Conservation (phyloP, 2,797 vertebrate species). For the Mastacembelus armatus region DNA sequence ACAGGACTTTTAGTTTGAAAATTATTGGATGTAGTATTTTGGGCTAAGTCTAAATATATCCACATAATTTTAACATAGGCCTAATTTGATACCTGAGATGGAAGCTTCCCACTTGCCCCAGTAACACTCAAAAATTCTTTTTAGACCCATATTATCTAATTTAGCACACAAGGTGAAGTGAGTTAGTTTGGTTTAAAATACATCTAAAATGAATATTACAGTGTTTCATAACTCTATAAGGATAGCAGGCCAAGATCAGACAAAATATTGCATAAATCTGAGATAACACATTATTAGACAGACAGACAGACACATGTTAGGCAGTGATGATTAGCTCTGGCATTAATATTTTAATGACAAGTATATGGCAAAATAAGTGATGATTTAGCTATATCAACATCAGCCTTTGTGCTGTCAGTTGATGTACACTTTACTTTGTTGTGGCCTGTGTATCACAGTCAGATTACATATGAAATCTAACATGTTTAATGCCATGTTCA, state of each 20-base stretch:
- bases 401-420: not conserved
- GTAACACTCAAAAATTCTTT: not conserved
- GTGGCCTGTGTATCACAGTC: not conserved
- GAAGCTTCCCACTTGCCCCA: not conserved
- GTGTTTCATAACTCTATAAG: too few species aligned
- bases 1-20: conserved; percentile 3
- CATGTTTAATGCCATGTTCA: not conserved
- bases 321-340: not conserved
- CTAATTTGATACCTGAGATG: not conserved
- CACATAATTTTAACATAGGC: not conserved
- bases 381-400: too few species aligned
- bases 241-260: too few species aligned
- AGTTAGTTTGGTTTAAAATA: too few species aligned
- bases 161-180: too few species aligned
- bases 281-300: too few species aligned
- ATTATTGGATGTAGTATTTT: conserved; percentile 8
- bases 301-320: too few species aligned
- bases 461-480: not conserved
- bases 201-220: too few species aligned
- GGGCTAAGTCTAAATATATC: conserved; percentile 10
- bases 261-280: too few species aligned
- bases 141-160: not conserved
- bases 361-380: too few species aligned
- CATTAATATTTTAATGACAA: too few species aligned
- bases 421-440: not conserved